phyloP scores from a whole-genome alignment of 2,888 invertebrate genomes.

The Dascillus cervinus region DNA sequence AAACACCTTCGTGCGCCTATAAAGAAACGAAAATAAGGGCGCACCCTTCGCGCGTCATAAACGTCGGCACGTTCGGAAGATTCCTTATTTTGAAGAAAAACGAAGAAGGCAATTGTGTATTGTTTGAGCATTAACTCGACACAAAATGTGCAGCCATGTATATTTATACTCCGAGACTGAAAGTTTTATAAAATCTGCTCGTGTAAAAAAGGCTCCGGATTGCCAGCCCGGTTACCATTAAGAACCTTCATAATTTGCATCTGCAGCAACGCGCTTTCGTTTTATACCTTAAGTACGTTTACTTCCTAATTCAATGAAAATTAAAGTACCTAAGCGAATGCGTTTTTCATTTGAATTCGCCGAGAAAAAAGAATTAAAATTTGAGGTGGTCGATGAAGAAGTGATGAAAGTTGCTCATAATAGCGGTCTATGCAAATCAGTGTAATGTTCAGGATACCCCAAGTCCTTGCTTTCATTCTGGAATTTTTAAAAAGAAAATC shows the following conservation, averaged over 20 bases:
- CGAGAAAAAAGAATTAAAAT: too few relatives aligned
- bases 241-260: constrained; percentile 43
- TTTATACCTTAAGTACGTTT: too few relatives aligned
- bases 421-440: constrained; percentile 37
- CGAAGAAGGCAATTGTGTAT: too few relatives aligned
- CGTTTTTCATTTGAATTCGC: too few relatives aligned
- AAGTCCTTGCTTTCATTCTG: constrained; percentile 31
- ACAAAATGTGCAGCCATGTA: constrained; percentile 40
- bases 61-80: too few relatives aligned
- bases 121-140: constrained; percentile 29
- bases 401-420: constrained; percentile 26
- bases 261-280: too few relatives aligned
- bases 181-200: constrained; percentile 37
- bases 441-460: constrained; percentile 36
- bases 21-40: constrained; percentile 36
- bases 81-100: too few relatives aligned
- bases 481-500: constrained; percentile 37
- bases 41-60: too few relatives aligned
- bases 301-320: too few relatives aligned
- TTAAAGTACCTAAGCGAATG: too few relatives aligned
- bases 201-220: constrained; percentile 40
- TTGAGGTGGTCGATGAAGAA: constrained; percentile 11
- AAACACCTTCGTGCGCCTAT: constrained; percentile 32
- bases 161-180: constrained; percentile 38
- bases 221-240: constrained; percentile 39